Conservation (phyloP, 2,113 vertebrate genomes). For the Apodemus sylvaticus region DNA sequence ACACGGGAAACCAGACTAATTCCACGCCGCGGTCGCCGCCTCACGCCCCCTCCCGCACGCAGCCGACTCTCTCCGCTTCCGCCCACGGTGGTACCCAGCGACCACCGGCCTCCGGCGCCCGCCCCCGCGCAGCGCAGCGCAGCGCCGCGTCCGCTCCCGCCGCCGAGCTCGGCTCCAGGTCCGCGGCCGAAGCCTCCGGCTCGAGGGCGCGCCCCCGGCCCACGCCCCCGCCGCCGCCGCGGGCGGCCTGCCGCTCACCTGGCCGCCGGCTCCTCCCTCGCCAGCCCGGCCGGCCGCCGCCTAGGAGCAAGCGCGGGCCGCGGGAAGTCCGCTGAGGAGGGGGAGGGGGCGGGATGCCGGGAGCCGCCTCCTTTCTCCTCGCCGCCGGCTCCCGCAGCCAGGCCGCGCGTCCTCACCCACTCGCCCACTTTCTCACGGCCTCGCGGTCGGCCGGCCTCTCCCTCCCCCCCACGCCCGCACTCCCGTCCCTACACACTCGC, state of each 20-base stretch:
- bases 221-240: neutral
- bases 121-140: neutral
- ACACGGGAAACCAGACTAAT: neutral
- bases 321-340: neutral
- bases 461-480: neutral
- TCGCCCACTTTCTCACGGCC: slow-evolving; percentile 57
- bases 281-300: neutral
- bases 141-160: neutral
- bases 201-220: neutral
- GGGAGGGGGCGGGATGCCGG: slow-evolving; percentile 48
- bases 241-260: neutral
- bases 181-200: neutral
- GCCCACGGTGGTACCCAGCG: neutral
- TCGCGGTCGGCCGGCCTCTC: neutral
- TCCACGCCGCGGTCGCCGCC: neutral
- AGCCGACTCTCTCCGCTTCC: neutral
- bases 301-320: neutral
- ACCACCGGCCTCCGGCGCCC: neutral
- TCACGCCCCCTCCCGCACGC: neutral
- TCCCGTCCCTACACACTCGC: neutral
- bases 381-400: slow-evolving; percentile 57
- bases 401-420: slow-evolving; percentile 56
- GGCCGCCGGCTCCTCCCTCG: neutral
- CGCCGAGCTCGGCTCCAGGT: neutral
- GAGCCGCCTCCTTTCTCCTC: slow-evolving; percentile 75